Evolutionary conservation across 2,888 invertebrate genomes (phyloP).

Genomic region (Rotaria macrura): DNA sequence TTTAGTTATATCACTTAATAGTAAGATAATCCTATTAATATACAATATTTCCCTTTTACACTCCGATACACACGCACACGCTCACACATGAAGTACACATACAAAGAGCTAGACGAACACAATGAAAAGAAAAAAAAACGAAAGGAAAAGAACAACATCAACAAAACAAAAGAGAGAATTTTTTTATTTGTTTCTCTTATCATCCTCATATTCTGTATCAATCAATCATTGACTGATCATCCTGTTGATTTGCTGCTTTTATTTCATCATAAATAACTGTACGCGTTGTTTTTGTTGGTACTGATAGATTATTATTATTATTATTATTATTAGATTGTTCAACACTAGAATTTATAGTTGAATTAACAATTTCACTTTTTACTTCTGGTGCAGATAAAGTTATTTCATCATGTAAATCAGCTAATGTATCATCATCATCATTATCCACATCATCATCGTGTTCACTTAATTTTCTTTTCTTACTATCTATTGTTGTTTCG

Average conservation of each 20-base stretch:
- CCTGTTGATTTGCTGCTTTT: not conserved
- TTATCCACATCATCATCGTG: not conserved
- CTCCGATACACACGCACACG: not conserved
- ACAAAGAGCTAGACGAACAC: not conserved
- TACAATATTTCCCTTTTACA: not conserved
- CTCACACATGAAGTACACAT: not conserved
- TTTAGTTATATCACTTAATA: not conserved
- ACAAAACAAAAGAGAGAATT: not conserved
- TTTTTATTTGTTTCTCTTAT: not conserved
- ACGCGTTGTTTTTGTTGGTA: not conserved
- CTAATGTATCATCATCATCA: not conserved
- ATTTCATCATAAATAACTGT: not conserved
- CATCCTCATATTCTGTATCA: not conserved
- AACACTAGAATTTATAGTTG: not conserved
- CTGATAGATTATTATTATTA: not conserved
- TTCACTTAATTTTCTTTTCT: not conserved
- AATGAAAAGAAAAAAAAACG: not conserved
- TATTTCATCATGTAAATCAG: not conserved
- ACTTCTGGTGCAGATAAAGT: not conserved
- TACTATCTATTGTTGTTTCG: not conserved
- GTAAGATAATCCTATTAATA: not conserved
- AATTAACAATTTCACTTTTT: not conserved
- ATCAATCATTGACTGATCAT: not conserved
- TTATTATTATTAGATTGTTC: not conserved
- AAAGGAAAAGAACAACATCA: not conserved